These are phyloP conservation scores for Orgyia antiqua DNA, from an alignment of 2,888 invertebrate genomes.

Conservation along the genomic window DNA sequence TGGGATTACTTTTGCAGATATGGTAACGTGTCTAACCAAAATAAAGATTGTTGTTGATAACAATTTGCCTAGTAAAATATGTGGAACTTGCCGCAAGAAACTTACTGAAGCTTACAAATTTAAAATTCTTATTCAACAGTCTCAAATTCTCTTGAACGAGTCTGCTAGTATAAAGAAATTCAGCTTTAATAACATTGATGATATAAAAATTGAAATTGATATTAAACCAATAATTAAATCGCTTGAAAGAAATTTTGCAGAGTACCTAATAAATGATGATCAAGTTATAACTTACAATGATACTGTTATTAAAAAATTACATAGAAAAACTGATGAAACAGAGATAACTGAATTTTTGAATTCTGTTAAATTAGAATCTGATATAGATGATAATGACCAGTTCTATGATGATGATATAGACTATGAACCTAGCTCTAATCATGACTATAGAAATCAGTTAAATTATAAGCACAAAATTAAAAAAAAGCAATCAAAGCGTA, in stretches of 20 bases:
- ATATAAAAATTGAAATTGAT: conserved; percentile 36
- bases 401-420: conserved; percentile 22
- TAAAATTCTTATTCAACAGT: conserved; percentile 44
- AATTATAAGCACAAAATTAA: conserved; percentile 1
- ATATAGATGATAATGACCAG: conserved; percentile 28
- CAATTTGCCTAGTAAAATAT: conserved; percentile 34
- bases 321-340: conserved; percentile 10
- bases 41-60: conserved; percentile 32
- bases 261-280: conserved; percentile 17
- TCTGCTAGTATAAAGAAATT: conserved; percentile 30
- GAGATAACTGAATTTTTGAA: conserved; percentile 38
- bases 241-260: conserved; percentile 14
- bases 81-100: conserved; percentile 51
- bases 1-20: conserved; percentile 34
- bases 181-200: conserved; percentile 39
- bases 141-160: conserved; percentile 33
- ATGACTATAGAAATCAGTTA: conserved; percentile 9
- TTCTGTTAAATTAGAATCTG: conserved; percentile 34
- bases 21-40: conserved; percentile 36
- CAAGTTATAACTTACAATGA: conserved; percentile 24
- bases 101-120: conserved; percentile 44
- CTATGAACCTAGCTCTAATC: conserved; percentile 16
- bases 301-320: conserved; percentile 34
- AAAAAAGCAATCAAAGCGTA: conserved; percentile 20
- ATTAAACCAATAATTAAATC: conserved; percentile 16